Conservation (phyloP, 2,888 invertebrate genomes). For the Melolontha melolontha region DNA sequence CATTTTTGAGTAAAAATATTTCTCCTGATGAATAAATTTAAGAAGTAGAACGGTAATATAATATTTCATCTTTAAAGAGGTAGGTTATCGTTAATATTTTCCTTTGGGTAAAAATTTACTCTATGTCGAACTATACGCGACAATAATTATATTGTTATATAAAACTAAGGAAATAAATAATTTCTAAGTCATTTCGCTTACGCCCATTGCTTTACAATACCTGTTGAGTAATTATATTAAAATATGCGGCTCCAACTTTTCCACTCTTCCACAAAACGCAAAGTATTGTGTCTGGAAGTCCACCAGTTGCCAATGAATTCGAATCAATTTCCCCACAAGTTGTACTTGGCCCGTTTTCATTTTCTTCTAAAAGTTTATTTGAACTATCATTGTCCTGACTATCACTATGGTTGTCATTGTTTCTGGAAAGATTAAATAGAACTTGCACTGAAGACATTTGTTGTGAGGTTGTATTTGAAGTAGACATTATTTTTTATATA, state of each 20-base stretch:
- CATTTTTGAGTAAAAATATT: too few species aligned
- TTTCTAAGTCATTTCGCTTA: too few species aligned
- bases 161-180: too few species aligned
- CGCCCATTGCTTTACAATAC: constrained; percentile 64
- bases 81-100: too few species aligned
- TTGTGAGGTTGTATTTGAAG: background rate
- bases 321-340: constrained; percentile 18
- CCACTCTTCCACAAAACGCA: constrained; percentile 75
- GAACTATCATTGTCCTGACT: background rate
- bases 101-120: too few species aligned
- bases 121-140: too few species aligned
- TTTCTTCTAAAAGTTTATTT: constrained; percentile 5
- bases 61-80: too few species aligned
- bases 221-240: constrained; percentile 74
- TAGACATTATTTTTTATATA: background rate
- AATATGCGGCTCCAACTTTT: constrained; percentile 80
- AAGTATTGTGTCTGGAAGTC: constrained; percentile 68
- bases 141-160: too few species aligned
- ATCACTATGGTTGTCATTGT: background rate
- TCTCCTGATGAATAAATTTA: too few species aligned
- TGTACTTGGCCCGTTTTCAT: constrained; percentile 1
- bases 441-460: constrained; percentile 24
- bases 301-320: constrained; percentile 27
- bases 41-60: too few species aligned
- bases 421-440: constrained; percentile 27